Evolutionary conservation across 2,888 invertebrate genomes (phyloP).

Genomic region (Athetis lepigone): DNA sequence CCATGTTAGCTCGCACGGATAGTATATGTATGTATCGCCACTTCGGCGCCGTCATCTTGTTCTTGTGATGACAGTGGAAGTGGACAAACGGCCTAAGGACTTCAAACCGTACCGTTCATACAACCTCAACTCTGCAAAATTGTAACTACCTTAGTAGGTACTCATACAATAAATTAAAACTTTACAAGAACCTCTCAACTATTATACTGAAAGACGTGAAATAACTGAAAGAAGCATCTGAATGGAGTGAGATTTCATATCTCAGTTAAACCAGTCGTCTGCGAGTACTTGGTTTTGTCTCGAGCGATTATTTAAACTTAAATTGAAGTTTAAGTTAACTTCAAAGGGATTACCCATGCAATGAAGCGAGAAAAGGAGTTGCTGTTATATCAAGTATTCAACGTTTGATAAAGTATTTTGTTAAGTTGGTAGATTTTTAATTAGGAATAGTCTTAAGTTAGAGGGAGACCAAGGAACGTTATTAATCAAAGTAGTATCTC

Average conservation of each 20-base stretch:
- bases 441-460: background rate
- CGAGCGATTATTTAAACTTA: constrained; percentile 57
- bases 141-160: background rate
- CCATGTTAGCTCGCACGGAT: no score
- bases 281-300: constrained; percentile 49
- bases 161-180: constrained; percentile 19
- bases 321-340: constrained; percentile 62
- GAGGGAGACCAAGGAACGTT: background rate
- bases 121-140: no score
- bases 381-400: constrained; percentile 20
- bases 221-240: constrained; percentile 49
- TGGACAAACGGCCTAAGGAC: no score
- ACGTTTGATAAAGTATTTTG: constrained; percentile 3
- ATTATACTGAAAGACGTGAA: constrained; percentile 30
- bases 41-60: no score
- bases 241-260: constrained; percentile 59
- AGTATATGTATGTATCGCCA: no score
- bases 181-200: constrained; percentile 18
- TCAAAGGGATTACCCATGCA: constrained; percentile 30
- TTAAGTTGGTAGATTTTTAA: background rate
- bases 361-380: constrained; percentile 28
- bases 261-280: constrained; percentile 51
- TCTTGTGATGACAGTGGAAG: no score
- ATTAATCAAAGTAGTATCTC: no score
- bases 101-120: no score